Evolutionary conservation across 92 coral and sea anemone species (phyloP), one percentile per base, ranked within the genome.

Genomic region (Scolanthus callimorphus): DNA sequence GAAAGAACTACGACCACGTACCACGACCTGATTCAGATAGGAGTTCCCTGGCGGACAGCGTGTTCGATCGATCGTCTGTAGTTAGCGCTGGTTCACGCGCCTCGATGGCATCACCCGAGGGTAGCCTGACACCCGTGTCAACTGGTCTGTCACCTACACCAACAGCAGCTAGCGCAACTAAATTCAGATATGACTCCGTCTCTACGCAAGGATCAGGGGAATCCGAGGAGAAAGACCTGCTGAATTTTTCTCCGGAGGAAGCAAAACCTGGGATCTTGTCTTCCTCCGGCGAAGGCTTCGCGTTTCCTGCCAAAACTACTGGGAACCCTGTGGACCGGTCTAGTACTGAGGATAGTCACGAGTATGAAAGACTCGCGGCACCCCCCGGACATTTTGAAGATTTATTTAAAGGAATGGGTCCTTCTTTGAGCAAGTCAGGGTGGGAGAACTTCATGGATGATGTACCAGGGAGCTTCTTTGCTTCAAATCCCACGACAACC

Each of bases 111-210:
- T 68, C 75, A 12, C 29, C 53, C 6, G 75, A 68, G 13, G 63
- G 38, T 0, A 20, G 49, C 20, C 53, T 68, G 11, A 68, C 75
- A 19, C 75, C 75, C 27, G 43, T 25, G 0, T 47, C 75, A 1
- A 27, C 65, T 3, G 75, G 51, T 29, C 29, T 68, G 51, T 55
- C 64, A 17, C 75, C 75, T 17, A 57, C 74, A 4, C 74, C 75
- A 31, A 68, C 75, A 1, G 29, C 49, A 45, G 26, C 54, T 1
- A 13, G 63, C 20, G 54, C 43, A 19, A n/a, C n/a, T n/a, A 57
- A 68, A 28, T 68, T 68, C 62, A 31, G 52, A 2, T 68, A 55
- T 30, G 65, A 59, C 22, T n/a, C 25, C 17, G 47, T 59, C 15
- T 12, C 25, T 9, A 3, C 51, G 2, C 25, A 19, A 15, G 27